Evolutionary conservation across 2,888 invertebrate species (phyloP).

Genomic region (Nysson spinosus): DNA sequence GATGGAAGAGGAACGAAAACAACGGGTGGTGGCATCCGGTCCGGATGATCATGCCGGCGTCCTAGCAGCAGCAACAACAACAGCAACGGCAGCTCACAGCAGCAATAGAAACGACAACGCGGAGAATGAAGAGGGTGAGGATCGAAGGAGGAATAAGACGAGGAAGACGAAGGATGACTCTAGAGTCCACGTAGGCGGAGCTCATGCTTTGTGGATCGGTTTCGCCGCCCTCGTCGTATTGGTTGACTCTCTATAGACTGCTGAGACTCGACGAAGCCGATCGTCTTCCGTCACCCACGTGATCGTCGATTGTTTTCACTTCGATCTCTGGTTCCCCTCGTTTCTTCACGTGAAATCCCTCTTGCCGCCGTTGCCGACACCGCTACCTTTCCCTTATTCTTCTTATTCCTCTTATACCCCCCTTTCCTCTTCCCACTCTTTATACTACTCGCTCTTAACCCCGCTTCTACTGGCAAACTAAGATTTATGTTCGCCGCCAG

Average conservation of each 20-base stretch:
- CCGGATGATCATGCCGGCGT: slow-evolving; percentile 40
- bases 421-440: neutral
- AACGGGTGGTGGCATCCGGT: slow-evolving; percentile 51
- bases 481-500: slow-evolving; percentile 74
- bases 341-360: slow-evolving; percentile 32
- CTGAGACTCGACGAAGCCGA: slow-evolving; percentile 37
- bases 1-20: slow-evolving; percentile 24
- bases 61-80: slow-evolving; percentile 42
- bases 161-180: too few relatives aligned
- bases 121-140: slow-evolving; percentile 37
- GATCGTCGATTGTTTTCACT: slow-evolving; percentile 71
- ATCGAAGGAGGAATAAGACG: slow-evolving; percentile 48
- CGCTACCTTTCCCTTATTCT: slow-evolving; percentile 9
- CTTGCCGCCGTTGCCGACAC: slow-evolving; percentile 10
- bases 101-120: slow-evolving; percentile 13
- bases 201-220: slow-evolving; percentile 66
- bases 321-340: slow-evolving; percentile 55
- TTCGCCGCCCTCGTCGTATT: slow-evolving; percentile 71
- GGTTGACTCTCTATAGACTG: slow-evolving; percentile 52
- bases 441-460: slow-evolving; percentile 6
- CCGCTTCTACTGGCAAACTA: slow-evolving; percentile 54
- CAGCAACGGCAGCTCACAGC: slow-evolving; percentile 6
- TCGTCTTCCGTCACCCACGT: slow-evolving; percentile 71
- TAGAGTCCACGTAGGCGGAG: slow-evolving; percentile 71
- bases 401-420: neutral